phyloP scores from a whole-genome alignment of 2,888 invertebrate species.

The Nemapogon koenigi region DNA sequence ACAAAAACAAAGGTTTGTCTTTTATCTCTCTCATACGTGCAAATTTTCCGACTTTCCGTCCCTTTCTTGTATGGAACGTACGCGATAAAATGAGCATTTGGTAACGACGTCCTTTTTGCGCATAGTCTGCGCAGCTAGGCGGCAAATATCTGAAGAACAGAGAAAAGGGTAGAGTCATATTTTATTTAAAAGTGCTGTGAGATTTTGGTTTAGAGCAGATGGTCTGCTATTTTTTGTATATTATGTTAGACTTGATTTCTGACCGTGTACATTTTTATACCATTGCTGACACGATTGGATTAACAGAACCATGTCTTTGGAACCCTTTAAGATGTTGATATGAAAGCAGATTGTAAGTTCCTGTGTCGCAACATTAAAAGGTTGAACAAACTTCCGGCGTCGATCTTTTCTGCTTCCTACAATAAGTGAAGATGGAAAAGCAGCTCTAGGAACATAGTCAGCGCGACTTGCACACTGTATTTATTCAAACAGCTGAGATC shows the following conservation, averaged over 20 bases:
- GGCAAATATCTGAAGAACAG: conserved; percentile 49
- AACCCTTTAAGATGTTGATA: too few species aligned
- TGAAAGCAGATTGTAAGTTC: background rate
- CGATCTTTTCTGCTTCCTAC: too few species aligned
- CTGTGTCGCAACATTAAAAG: background rate
- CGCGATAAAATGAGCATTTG: conserved; percentile 49
- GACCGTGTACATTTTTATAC: background rate
- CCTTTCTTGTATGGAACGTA: conserved; percentile 42
- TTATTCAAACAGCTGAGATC: too few species aligned
- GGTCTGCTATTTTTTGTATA: background rate
- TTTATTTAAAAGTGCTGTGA: background rate
- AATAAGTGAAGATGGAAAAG: too few species aligned
- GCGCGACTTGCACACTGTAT: too few species aligned
- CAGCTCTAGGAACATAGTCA: too few species aligned
- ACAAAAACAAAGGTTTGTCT: conserved; percentile 42
- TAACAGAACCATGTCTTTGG: background rate
- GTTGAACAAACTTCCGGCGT: too few species aligned
- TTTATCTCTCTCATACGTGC: conserved; percentile 19
- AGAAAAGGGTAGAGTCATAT: conserved; percentile 23
- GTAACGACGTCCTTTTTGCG: conserved; percentile 60
- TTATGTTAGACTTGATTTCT: background rate
- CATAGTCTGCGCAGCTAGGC: conserved; percentile 59
- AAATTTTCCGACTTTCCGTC: conserved; percentile 20
- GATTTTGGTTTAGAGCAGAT: background rate
- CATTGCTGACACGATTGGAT: background rate